Percentiles rank a stretch among this genome's conserved stretches.
Evolutionary conservation across 2,113 vertebrate genomes (phyloP).

Genomic region (Machaerirhynchus nigripectus): DNA sequence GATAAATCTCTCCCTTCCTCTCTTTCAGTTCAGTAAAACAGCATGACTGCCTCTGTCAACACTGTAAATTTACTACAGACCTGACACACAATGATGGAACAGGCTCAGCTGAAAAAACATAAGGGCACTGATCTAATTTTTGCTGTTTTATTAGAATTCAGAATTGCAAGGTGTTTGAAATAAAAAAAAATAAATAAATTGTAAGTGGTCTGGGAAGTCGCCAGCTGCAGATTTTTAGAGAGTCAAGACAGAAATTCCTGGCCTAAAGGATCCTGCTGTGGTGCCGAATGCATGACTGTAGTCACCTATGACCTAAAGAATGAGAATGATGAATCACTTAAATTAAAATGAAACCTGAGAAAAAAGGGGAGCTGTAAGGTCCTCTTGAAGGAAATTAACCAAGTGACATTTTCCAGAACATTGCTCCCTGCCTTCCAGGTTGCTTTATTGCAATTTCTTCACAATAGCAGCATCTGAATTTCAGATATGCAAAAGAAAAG

Average conservation of each 20-base stretch:
- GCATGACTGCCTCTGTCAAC: background rate
- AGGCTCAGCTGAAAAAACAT: background rate
- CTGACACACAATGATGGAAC: background rate
- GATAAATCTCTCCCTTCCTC: conserved; percentile 5
- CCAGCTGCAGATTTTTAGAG: background rate
- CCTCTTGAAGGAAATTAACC: background rate
- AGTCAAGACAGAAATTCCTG: background rate
- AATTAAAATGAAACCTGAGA: background rate
- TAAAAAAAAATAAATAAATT: background rate
- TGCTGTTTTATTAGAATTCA: conserved; percentile 10
- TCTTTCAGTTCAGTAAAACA: background rate
- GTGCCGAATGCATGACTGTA: background rate
- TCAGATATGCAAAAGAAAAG: background rate
- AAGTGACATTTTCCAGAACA: background rate
- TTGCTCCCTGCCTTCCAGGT: background rate
- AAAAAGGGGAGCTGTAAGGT: background rate
- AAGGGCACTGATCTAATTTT: conserved; percentile 3
- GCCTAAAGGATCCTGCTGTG: background rate
- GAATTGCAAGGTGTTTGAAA: conserved; percentile 18
- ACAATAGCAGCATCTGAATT: background rate
- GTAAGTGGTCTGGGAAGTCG: background rate
- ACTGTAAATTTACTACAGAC: conserved; percentile 7
- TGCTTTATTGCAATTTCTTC: background rate
- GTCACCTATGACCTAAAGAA: background rate
- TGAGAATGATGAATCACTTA: background rate